Evolutionary conservation across 1,140 invertebrate species (phyloP).

Genomic region (Aphis craccivora): DNA sequence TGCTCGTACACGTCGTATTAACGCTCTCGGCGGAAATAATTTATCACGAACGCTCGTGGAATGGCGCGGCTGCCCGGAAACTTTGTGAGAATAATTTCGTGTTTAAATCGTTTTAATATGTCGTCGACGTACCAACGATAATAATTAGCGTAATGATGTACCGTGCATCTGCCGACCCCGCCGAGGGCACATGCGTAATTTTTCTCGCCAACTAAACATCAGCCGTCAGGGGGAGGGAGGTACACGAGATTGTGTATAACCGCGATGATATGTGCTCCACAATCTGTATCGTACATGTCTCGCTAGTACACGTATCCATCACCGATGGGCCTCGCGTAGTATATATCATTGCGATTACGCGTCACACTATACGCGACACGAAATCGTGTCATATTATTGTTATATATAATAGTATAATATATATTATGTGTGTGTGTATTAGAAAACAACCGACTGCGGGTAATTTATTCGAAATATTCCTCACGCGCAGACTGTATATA

Average conservation of each 20-base stretch:
- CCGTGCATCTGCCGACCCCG: background rate
- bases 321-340: background rate
- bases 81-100: background rate
- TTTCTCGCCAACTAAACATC: background rate
- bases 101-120: background rate
- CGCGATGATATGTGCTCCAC: background rate
- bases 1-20: background rate
- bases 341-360: background rate
- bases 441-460: background rate
- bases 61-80: background rate
- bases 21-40: background rate
- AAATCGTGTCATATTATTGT: background rate
- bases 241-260: background rate
- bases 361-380: background rate
- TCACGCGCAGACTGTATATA: background rate
- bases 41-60: background rate
- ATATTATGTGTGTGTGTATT: background rate
- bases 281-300: background rate
- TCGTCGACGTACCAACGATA: background rate
- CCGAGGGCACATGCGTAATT: background rate
- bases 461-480: slow-evolving; percentile 13
- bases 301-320: background rate
- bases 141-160: background rate
- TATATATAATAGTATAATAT: background rate
- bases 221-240: background rate